Conservation (phyloP, 1,140 invertebrate genomes). For the Procambarus clarkii region DNA sequence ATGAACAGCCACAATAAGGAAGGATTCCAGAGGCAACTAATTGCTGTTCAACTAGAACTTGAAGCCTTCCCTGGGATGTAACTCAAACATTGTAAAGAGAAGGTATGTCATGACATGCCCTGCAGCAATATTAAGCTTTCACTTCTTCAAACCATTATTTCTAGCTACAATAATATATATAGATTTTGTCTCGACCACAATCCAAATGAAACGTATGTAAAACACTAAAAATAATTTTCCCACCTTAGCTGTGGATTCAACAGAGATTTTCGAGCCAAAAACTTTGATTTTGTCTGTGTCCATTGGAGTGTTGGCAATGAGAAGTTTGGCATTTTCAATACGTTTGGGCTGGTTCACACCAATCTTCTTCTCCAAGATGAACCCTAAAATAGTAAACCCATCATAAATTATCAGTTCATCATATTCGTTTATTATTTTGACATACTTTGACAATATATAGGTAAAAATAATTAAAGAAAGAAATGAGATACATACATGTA, state of each 20-base stretch:
- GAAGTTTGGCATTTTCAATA: constrained; percentile 94
- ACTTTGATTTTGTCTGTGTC: constrained; percentile 99
- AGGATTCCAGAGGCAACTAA: no score
- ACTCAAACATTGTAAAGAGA: no score
- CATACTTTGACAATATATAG: background rate
- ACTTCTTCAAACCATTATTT: no score
- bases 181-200: no score
- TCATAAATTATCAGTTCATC: background rate
- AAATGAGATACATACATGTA: no score
- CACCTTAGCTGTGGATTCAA: constrained; percentile 95
- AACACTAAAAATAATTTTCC: background rate
- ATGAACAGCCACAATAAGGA: no score
- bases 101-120: no score
- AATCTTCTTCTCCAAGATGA: constrained; percentile 97
- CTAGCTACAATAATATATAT: no score
- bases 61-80: no score
- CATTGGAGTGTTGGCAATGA: constrained; percentile 99
- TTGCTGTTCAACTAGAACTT: no score
- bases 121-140: no score
- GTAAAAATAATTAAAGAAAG: background rate
- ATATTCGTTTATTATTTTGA: background rate
- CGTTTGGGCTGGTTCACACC: constrained; percentile 92
- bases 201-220: no score
- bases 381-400: constrained; percentile 79
- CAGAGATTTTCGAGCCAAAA: constrained; percentile 98